Percentiles rank a stretch among this genome's conserved stretches.
Evolutionary conservation across 2,797 vertebrate genomes (phyloP).

Genomic region (Borostomias antarcticus): DNA sequence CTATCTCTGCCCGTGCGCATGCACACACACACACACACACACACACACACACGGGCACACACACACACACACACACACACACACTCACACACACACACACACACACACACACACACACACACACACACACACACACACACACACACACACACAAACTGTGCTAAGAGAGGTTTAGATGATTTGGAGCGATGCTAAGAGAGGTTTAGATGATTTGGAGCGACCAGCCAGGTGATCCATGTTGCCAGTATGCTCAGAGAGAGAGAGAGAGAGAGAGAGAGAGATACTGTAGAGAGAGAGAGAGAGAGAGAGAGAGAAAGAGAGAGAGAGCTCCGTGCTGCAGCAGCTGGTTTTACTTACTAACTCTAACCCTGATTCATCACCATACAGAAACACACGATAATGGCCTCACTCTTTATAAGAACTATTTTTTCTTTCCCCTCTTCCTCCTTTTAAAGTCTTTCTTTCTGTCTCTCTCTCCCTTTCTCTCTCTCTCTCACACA

Average conservation of each 20-base stretch:
- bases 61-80: constrained; percentile 2
- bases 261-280: constrained; percentile 40
- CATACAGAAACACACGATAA: constrained; percentile 59
- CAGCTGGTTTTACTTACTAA: constrained; percentile 78
- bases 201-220: constrained; percentile 63
- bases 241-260: constrained; percentile 45
- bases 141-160: constrained; percentile 42
- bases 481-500: constrained; percentile 23
- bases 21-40: constrained; percentile 19
- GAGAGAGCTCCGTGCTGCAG: no score
- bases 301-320: constrained; percentile 39
- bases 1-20: constrained; percentile 52
- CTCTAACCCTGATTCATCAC: constrained; percentile 69
- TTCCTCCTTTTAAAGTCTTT: constrained; percentile 48
- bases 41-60: constrained; percentile 12
- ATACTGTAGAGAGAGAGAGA: constrained; percentile 27
- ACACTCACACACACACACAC: constrained; percentile 3
- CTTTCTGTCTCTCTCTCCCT: constrained; percentile 17
- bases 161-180: constrained; percentile 53
- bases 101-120: constrained; percentile 1
- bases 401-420: constrained; percentile 56
- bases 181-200: constrained; percentile 53
- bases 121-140: neutral
- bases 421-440: constrained; percentile 54
- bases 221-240: constrained; percentile 52